These are phyloP conservation scores for Falco biarmicus DNA, from an alignment of 2,797 vertebrate species.

Conservation along the genomic window DNA sequence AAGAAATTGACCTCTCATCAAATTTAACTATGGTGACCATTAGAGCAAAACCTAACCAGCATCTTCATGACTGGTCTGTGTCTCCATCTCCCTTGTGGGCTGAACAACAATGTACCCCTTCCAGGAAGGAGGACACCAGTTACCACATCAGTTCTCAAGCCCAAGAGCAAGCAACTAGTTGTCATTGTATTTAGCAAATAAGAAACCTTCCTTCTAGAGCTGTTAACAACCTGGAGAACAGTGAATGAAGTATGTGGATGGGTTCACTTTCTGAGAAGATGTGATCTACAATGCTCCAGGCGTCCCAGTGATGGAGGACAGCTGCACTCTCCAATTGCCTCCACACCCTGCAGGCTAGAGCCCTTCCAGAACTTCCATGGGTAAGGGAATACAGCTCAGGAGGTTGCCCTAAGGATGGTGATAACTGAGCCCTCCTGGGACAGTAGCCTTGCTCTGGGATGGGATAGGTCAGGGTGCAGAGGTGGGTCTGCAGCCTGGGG, in stretches of 20 bases:
- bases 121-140: neutral
- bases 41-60: neutral
- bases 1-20: neutral
- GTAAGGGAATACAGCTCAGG: neutral
- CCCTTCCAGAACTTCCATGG: neutral
- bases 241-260: neutral
- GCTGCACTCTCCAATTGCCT: neutral
- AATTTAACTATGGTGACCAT: neutral
- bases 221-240: neutral
- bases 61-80: neutral
- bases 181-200: neutral
- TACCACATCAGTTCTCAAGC: neutral
- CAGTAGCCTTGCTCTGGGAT: neutral
- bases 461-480: neutral
- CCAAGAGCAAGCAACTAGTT: neutral
- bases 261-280: neutral
- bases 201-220: neutral
- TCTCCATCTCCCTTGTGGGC: neutral
- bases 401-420: neutral
- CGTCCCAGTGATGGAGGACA: neutral
- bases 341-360: fast-evolving
- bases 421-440: neutral
- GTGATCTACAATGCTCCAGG: neutral
- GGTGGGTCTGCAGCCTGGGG: neutral
- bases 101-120: neutral